phyloP scores from a whole-genome alignment of 1,140 invertebrate species.

The Ephestia elutella region DNA sequence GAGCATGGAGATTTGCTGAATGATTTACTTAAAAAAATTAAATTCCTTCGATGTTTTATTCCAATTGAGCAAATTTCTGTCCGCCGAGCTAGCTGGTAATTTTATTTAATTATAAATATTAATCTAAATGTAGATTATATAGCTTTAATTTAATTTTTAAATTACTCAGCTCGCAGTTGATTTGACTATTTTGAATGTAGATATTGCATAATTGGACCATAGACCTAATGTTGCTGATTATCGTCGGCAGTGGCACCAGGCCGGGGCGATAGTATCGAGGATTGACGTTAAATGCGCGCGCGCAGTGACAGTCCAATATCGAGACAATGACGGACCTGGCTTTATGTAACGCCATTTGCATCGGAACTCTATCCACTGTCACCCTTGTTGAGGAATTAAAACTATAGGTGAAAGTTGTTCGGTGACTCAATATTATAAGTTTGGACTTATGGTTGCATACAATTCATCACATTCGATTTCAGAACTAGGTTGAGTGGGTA shows the following conservation, averaged over 20 bases:
- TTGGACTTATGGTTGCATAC: not conserved
- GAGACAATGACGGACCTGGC: conserved; percentile 63
- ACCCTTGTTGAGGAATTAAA: conserved; percentile 48
- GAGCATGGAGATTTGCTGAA: too few species aligned
- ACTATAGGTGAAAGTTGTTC: conserved; percentile 54
- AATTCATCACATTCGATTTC: conserved; percentile 8
- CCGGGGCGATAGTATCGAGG: conserved; percentile 63
- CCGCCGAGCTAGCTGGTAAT: too few species aligned
- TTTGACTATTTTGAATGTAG: too few species aligned
- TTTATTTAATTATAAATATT: too few species aligned
- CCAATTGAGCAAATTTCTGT: too few species aligned
- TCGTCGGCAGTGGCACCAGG: conserved; percentile 40
- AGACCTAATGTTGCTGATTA: conserved; percentile 49
- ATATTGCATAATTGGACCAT: conserved; percentile 44
- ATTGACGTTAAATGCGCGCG: conserved; percentile 70
- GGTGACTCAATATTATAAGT: conserved; percentile 17
- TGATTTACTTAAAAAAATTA: too few species aligned
- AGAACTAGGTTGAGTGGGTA: conserved; percentile 1
- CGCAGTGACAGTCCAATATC: conserved; percentile 65
- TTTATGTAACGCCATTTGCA: conserved; percentile 60
- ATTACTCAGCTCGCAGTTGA: too few species aligned
- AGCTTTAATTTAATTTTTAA: not conserved
- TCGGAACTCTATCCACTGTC: conserved; percentile 43
- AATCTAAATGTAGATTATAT: too few species aligned
- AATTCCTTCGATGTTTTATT: too few species aligned